These are phyloP conservation scores for Globodera rostochiensis DNA, from an alignment of 1,140 invertebrate species.

Conservation along the genomic window DNA sequence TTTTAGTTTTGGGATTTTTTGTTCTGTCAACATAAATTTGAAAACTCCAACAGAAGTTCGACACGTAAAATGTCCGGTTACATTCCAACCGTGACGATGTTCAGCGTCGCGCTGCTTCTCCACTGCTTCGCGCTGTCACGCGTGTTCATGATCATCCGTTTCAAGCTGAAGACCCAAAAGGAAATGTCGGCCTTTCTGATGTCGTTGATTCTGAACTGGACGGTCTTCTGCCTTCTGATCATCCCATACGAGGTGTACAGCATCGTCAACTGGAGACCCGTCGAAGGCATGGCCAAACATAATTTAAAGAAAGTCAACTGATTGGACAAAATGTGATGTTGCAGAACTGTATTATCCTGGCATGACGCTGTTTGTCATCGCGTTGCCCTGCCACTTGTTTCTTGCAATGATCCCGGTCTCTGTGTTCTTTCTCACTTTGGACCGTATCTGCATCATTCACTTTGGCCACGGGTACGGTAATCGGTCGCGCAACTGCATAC, in stretches of 20 bases:
- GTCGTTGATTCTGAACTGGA: constrained; percentile 21
- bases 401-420: constrained; percentile 26
- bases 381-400: constrained; percentile 18
- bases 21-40: too few species aligned
- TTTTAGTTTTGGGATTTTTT: too few species aligned
- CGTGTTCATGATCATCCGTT: constrained; percentile 6
- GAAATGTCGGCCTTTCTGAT: constrained; percentile 18
- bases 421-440: constrained; percentile 25
- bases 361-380: constrained; percentile 8
- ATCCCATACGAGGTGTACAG: constrained; percentile 28
- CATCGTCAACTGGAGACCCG: constrained; percentile 19
- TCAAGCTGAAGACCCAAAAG: constrained; percentile 16
- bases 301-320: background rate
- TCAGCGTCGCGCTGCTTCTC: constrained; percentile 15
- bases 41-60: too few species aligned
- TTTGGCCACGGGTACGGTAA: constrained; percentile 4
- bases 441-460: constrained; percentile 23
- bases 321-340: background rate
- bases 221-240: constrained; percentile 20
- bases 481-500: constrained; percentile 6
- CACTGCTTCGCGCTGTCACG: constrained; percentile 20
- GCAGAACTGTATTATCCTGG: constrained; percentile 16
- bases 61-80: constrained; percentile 23
- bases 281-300: background rate
- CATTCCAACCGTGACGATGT: constrained; percentile 17